Evolutionary conservation across 2,888 invertebrate species (phyloP), one percentile per base, ranked within the genome.

Genomic region (Smittia aterrima): DNA sequence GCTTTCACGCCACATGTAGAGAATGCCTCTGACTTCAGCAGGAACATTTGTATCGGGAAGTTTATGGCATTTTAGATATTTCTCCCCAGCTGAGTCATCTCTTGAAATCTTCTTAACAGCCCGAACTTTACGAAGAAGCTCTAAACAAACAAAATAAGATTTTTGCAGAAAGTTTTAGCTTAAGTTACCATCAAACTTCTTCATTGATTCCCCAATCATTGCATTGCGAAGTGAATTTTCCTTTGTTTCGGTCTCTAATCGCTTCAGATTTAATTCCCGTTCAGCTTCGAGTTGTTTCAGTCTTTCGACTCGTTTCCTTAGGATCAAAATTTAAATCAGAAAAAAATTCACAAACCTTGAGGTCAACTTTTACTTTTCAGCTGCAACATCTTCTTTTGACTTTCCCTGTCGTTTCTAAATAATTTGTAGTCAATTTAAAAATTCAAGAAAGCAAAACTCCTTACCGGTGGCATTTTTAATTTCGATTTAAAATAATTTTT

Each of bases 21-120:
- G 4, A 20, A 47, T 64, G 0, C 9, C 6, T 24, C 74, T 27
- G 16, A 47, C 66, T 16, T n/a, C 0, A 0, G 74, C 22, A 9
- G 74, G 74, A 24, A 66, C 47, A 1, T 66, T 41, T 20, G 74
- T 66, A 18, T 74, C 16, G 13, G 66, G 66, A 64, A 73, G 22
- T 1, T 4, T 1, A 7, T 64, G 62, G 16, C 64, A 66, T 25
- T 40, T 66, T 25, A 66, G 6, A 11, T 20, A 41, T 27, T 64
- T 64, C 6, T 25, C 7, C 74, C 64, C 41, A 9, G 18, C 66
- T 1, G 18, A n/a, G 16, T 66, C 47, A 1, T 16, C 16, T 27
- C 18, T 22, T 2, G 16, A 20, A 7, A 4, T 3, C 4, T 18
- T 66, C 24, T 74, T 74, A n/a, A n/a, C n/a, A 6, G 9, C 1